These are phyloP conservation scores for Chloromyia formosa DNA, from an alignment of 2,888 invertebrate genomes.

Conservation along the genomic window DNA sequence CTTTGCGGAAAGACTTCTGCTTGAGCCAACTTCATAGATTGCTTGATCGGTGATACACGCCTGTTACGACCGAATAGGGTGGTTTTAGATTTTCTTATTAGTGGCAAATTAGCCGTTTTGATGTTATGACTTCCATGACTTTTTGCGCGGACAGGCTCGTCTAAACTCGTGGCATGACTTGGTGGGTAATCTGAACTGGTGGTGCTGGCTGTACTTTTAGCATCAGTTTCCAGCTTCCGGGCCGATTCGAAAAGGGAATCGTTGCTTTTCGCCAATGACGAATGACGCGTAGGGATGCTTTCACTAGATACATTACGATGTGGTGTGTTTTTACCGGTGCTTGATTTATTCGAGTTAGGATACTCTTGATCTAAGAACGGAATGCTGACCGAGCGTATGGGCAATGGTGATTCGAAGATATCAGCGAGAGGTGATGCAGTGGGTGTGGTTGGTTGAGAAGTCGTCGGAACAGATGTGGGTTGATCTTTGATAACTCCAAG, in stretches of 20 bases:
- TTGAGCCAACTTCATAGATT: constrained; percentile 57
- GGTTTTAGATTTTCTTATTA: constrained; percentile 61
- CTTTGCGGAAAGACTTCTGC: constrained; percentile 58
- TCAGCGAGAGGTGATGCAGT: constrained; percentile 4
- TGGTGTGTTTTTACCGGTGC: constrained; percentile 46
- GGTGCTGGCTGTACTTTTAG: constrained; percentile 53
- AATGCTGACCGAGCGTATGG: constrained; percentile 23
- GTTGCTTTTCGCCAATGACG: constrained; percentile 54
- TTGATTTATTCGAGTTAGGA: constrained; percentile 46
- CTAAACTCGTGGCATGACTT: constrained; percentile 50
- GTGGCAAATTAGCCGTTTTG: constrained; percentile 54
- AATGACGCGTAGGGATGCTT: not conserved
- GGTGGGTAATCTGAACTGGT: constrained; percentile 56
- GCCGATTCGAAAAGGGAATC: constrained; percentile 58
- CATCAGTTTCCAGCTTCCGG: constrained; percentile 53
- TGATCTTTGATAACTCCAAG: too few species aligned
- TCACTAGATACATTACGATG: not conserved
- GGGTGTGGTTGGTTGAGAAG: constrained; percentile 1
- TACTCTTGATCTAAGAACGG: constrained; percentile 16
- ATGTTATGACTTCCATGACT: not conserved
- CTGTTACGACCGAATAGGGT: constrained; percentile 59
- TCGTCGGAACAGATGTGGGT: too few species aligned
- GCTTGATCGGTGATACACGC: constrained; percentile 60
- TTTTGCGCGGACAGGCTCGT: constrained; percentile 51
- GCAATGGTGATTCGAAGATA: constrained; percentile 36